These are phyloP conservation scores for Cinara cedri DNA, from an alignment of 2,888 invertebrate genomes.

Conservation along the genomic window DNA sequence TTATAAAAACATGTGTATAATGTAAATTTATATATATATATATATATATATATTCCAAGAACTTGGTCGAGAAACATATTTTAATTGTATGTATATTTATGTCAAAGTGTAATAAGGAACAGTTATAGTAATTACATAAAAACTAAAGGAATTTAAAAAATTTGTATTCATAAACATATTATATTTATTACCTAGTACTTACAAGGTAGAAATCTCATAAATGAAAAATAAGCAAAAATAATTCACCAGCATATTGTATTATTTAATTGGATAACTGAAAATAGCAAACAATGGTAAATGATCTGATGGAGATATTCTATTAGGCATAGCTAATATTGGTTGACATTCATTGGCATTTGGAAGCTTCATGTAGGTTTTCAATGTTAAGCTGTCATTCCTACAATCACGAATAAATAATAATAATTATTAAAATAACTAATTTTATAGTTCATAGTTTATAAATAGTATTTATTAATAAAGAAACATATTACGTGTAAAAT, in stretches of 20 bases:
- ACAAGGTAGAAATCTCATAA: neutral
- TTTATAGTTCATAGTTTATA: too few relatives aligned
- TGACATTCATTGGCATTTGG: constrained; percentile 71
- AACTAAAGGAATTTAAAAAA: too few relatives aligned
- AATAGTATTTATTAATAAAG: neutral
- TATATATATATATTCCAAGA: too few relatives aligned
- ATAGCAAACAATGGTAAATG: constrained; percentile 80
- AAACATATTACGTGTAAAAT: constrained; percentile 72
- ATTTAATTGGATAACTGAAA: constrained; percentile 64
- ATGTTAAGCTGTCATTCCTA: constrained; percentile 63
- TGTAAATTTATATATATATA: too few relatives aligned
- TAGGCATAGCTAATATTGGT: constrained; percentile 73
- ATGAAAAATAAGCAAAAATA: neutral
- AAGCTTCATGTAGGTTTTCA: constrained; percentile 71
- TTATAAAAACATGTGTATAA: too few relatives aligned
- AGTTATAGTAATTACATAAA: too few relatives aligned
- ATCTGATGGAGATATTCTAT: constrained; percentile 77
- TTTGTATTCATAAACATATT: too few relatives aligned
- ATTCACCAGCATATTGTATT: neutral
- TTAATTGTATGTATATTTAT: too few relatives aligned
- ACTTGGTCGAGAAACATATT: too few relatives aligned
- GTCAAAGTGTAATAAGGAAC: too few relatives aligned
- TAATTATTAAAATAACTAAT: too few relatives aligned
- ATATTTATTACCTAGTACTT: neutral
- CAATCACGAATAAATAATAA: neutral